Evolutionary conservation across 1,140 invertebrate species (phyloP), one percentile per base, ranked within the genome.

Genomic region (Drosophila azteca): DNA sequence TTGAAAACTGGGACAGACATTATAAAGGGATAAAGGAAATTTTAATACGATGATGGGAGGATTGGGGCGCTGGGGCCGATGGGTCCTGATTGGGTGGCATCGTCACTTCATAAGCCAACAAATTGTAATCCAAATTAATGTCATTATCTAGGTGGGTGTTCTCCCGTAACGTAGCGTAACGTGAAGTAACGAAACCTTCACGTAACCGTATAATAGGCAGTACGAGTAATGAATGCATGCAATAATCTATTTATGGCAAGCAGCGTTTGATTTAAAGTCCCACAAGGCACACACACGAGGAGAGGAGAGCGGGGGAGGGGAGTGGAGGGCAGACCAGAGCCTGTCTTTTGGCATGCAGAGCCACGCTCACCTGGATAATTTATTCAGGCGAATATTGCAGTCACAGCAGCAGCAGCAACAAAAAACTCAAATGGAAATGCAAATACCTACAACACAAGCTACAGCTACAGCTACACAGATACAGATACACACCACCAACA

Each of bases 31-130:
- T 79, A 72, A 83, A 77, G 67, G 67, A 83, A 77, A 88, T 87
- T 83, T 88, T 75, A 88, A 83, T 87, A 87, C 83, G 88, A 88
- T 83, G 84, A 79, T 70, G 79, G 61, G 71, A 20, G 17, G 79
- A 83, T 73, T 79, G 71, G 6, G 61, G 60, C 39, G 71, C 79
- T 78, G n/a, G n/a, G 63, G 83, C 77, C 79, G 66, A 67, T n/a
- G n/a, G n/a, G n/a, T n/a, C n/a, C n/a, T n/a, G 79, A 88, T 87
- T 87, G 83, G 66, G 75, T 61, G 71, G 67, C 74, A 63, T 29
- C 74, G 60, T 29, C 83, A 87, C 61, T 82, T 81, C 78, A 72
- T 62, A 45, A 66, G 43, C 80, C 77, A 84, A 49, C 67, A 48
- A 68, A 85, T 81, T 68, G 60, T 66, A 71, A 71, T 61, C 64